Evolutionary conservation across 2,797 vertebrate genomes (phyloP).

Genomic region (Mionectes olivaceus): DNA sequence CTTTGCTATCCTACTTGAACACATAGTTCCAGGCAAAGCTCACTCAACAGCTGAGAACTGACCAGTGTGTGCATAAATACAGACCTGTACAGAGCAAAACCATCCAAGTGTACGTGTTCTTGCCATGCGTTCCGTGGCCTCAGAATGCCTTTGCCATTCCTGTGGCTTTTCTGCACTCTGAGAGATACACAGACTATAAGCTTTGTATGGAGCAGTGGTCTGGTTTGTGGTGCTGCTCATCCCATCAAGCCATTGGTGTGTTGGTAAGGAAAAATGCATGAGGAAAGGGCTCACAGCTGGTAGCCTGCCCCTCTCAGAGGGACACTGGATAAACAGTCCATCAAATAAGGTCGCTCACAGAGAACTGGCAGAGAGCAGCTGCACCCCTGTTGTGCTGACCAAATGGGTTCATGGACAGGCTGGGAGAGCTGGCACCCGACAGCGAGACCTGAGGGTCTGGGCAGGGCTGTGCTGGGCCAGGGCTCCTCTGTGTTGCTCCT

Average conservation of each 20-base stretch:
- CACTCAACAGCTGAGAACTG: not conserved
- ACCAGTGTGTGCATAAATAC: fast-evolving
- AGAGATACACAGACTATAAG: too few species aligned
- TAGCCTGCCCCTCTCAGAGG: not conserved
- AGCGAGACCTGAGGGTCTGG: not conserved
- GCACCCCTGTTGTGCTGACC: not conserved
- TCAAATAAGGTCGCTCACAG: not conserved
- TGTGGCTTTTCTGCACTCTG: not conserved
- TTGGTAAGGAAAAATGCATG: not conserved
- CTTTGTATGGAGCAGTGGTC: not conserved
- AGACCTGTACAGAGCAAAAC: not conserved
- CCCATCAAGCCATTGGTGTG: not conserved
- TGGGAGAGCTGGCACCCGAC: fast-evolving
- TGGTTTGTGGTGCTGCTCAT: not conserved
- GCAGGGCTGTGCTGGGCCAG: not conserved
- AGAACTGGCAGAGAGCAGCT: not conserved
- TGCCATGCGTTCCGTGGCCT: not conserved
- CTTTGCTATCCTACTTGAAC: not conserved
- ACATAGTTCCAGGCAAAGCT: not conserved
- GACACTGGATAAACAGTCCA: not conserved
- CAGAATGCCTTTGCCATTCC: not conserved
- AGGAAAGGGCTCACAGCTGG: not conserved
- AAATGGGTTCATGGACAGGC: not conserved
- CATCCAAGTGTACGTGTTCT: not conserved
- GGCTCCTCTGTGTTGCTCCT: not conserved